Base-by-base conservation (phyloP, 2,888 invertebrate species). In the Sympetrum striolatum region DNA sequence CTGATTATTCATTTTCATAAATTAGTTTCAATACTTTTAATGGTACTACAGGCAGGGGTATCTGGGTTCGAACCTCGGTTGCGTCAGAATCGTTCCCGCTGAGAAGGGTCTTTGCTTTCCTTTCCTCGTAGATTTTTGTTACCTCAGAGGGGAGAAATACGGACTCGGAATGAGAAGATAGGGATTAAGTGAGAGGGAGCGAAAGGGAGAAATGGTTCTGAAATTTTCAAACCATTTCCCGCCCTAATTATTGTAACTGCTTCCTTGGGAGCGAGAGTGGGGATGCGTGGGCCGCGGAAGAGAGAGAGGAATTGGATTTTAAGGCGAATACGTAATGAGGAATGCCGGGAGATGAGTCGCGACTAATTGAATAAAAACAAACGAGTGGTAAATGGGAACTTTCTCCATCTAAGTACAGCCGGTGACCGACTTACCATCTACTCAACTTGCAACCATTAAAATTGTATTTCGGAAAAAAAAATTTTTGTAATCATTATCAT, bases 161-260 rank as follows among this genome's bases (percentile, higher is more conserved):
- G 53, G 82, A 53, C 31, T 82, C 31, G 53, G 31, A 53, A 60
- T 1, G 73, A 73, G 86, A n/a, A 6, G 37, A 22, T 37, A n/a
- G 35, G 10, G 37, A 64, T 14, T 8, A n/a, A 86, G 37, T 18
- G 60, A 6, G 35, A 15, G 35, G 31, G 86, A 25, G n/a, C 14
- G 35, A 60, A 31, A n/a, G 25, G 10, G 73, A 73, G 60, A 53
- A 82, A 82, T 37, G 35, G 86, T 48, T 86, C 64, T 86, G 86
- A 86, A 86, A 86, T 86, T 86, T 86, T 86, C 86, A 86, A 86
- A 86, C 86, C 86, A 86, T 86, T 86, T 86, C 37, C 86, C 60
- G 37, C 86, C 86, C 86, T 86, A 86, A 86, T 86, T 86, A 86
- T 86, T 64, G 86, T 60, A 37, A 86, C 86, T 64, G 86, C 60